phyloP scores from a whole-genome alignment of 2,113 vertebrate species.

The Mohoua ochrocephala region DNA sequence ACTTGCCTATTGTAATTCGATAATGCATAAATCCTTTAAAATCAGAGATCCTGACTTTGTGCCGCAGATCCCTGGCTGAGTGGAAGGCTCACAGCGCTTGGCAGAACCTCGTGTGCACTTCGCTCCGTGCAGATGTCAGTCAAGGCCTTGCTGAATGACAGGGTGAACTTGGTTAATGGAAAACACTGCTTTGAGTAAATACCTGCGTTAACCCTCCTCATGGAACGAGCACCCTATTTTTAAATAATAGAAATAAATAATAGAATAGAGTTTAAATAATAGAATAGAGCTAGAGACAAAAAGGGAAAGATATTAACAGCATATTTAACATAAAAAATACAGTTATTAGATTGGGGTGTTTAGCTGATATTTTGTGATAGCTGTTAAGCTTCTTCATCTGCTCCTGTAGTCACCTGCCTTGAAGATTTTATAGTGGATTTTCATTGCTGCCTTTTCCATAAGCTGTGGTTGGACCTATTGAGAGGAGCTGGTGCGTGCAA shows the following conservation, averaged over 20 bases:
- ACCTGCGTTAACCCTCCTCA: not conserved
- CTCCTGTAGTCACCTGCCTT: not conserved
- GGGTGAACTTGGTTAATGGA: not conserved
- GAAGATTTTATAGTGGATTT: not conserved
- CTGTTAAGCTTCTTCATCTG: not conserved
- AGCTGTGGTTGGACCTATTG: not conserved
- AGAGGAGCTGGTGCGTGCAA: not conserved
- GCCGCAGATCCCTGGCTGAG: not conserved
- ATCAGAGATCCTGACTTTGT: not conserved
- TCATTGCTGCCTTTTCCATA: not conserved
- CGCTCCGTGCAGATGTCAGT: not conserved
- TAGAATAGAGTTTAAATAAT: not conserved
- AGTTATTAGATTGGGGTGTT: not conserved
- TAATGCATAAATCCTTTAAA: not conserved
- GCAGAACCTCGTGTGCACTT: not conserved
- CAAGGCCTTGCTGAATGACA: not conserved
- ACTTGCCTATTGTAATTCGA: not conserved
- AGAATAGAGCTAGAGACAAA: not conserved
- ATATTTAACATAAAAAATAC: not conserved
- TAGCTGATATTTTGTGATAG: not conserved
- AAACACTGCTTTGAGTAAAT: not conserved
- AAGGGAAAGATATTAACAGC: not conserved
- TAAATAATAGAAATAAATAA: not conserved
- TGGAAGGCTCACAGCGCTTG: not conserved
- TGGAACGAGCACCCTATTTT: not conserved